These are phyloP conservation scores for Drosophila lacertosa DNA, from an alignment of 1,140 invertebrate genomes.

Conservation along the genomic window DNA sequence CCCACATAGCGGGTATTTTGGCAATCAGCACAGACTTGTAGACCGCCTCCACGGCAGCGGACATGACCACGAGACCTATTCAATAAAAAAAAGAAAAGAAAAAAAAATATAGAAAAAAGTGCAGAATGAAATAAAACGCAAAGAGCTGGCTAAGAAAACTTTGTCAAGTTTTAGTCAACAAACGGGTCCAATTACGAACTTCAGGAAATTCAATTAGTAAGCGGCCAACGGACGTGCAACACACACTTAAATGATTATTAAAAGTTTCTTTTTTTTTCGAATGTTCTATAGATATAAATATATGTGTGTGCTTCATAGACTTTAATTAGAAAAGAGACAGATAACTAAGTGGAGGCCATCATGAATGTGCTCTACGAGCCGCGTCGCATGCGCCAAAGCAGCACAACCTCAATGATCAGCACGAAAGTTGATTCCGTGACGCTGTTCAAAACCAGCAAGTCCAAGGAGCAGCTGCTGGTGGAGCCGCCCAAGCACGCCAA, in stretches of 20 bases:
- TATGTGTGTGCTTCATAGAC: too few relatives aligned
- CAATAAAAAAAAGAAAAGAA: constrained; percentile 38
- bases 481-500: constrained; percentile 48
- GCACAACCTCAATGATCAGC: constrained; percentile 2
- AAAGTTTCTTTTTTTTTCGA: constrained; percentile 1
- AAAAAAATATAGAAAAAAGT: neutral
- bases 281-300: constrained; percentile 2
- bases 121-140: neutral
- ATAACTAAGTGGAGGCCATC: neutral
- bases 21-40: constrained; percentile 92
- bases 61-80: constrained; percentile 92
- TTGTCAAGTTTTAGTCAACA: constrained; percentile 26
- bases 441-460: neutral
- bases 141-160: constrained; percentile 7
- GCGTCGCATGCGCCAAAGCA: constrained; percentile 16
- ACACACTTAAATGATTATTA: constrained; percentile 16
- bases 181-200: constrained; percentile 12
- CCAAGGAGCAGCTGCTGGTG: constrained; percentile 19
- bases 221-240: constrained; percentile 2
- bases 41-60: constrained; percentile 94
- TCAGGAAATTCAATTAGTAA: constrained; percentile 25
- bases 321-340: too few relatives aligned
- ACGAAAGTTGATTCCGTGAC: neutral
- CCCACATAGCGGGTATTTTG: constrained; percentile 93
- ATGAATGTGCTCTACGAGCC: constrained; percentile 23